These are phyloP conservation scores for Microplitis deprimator DNA, from an alignment of 2,888 invertebrate genomes.

Conservation along the genomic window DNA sequence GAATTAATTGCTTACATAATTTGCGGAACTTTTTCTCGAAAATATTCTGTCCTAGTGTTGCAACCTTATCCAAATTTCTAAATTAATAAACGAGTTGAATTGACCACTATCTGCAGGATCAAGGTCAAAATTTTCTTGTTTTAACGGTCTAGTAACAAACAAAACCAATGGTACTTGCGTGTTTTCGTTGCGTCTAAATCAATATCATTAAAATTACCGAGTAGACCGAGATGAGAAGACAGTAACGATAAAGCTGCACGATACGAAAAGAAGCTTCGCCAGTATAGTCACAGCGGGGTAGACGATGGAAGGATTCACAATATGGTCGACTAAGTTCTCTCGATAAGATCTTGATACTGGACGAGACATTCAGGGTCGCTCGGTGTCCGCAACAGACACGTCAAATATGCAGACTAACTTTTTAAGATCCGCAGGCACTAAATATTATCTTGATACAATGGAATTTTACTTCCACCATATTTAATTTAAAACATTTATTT, in stretches of 20 bases:
- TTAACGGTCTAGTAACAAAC: slow-evolving; percentile 6
- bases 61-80: too few relatives aligned
- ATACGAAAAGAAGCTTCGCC: not conserved
- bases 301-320: slow-evolving; percentile 20
- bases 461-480: not conserved
- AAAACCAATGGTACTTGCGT: slow-evolving; percentile 29
- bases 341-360: slow-evolving; percentile 31
- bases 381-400: slow-evolving; percentile 44
- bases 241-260: slow-evolving; percentile 29
- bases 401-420: slow-evolving; percentile 41
- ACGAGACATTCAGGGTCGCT: slow-evolving; percentile 43
- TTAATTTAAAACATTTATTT: not conserved
- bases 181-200: slow-evolving; percentile 54
- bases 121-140: slow-evolving; percentile 8
- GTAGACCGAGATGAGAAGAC: slow-evolving; percentile 9
- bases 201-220: slow-evolving; percentile 57
- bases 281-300: slow-evolving; percentile 17
- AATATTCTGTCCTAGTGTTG: too few relatives aligned
- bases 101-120: too few relatives aligned
- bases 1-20: too few relatives aligned
- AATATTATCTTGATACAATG: slow-evolving; percentile 26
- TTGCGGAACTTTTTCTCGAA: too few relatives aligned
- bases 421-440: slow-evolving; percentile 9
- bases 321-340: slow-evolving; percentile 16
- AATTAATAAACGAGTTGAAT: too few relatives aligned